Evolutionary conservation across 2,888 invertebrate species (phyloP), one percentile per base, ranked within the genome.

Genomic region (Phymatocera aterrima): DNA sequence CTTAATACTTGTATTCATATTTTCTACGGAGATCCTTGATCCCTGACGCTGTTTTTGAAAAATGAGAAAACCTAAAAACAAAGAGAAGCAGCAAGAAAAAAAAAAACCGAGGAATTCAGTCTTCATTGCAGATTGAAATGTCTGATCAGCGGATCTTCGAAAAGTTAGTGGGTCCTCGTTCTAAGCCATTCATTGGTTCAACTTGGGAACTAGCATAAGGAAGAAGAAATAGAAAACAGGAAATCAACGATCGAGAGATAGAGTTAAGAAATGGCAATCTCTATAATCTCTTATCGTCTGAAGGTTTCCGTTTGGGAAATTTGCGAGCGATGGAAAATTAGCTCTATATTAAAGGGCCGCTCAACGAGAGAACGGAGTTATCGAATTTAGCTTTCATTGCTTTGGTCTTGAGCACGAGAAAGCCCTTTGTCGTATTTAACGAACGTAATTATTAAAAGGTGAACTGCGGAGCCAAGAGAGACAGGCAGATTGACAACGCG

Each of bases 371-470:
- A 28, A 43, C n/a, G 12, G 15, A 72, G 72, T 72, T 72, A 48
- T 72, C 48, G 51, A 72, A 72, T 72, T 72, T 51, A 72, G 72
- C 48, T 72, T n/a, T 72, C 34, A 51, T 48, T 48, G 21, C 72
- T 51, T 68, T 43, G 70, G 48, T 72, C 51, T 31, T 31, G 51
- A 3, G 24, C 12, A 28, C 18, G 21, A 24, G 18, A 28, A 43
- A 31, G 72, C 31, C 34, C 34, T 72, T 51, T 51, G 48, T 48
- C 72, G 31, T 51, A 48, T 51, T 72, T 72, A 51, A 72, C 51
- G 72, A 72, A 72, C 21, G 48, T 72, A 72, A 72, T 72, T 72
- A 72, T 48, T 51, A 72, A n/a, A n/a, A 72, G 72, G 46, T 48
- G 48, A 70, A 31, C 48, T 51, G 24, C 48, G 31, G 46, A 68